Conservation (phyloP, 2,888 invertebrate genomes). For the Stenotaenia linearis region DNA sequence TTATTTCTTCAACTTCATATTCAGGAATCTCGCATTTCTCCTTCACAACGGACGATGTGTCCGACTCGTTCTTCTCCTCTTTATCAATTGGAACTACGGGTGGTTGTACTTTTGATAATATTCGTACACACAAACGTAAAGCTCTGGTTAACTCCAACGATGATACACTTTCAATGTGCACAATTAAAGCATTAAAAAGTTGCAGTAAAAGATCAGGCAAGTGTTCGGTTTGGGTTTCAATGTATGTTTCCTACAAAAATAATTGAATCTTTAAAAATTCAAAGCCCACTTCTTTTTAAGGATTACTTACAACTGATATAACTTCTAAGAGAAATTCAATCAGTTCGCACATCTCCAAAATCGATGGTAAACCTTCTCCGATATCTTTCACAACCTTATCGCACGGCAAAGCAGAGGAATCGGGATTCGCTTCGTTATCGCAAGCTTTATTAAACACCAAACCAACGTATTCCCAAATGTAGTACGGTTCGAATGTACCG, state of each 20-base stretch:
- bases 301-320: slow-evolving; percentile 53
- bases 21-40: neutral
- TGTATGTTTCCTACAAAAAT: slow-evolving; percentile 59
- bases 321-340: slow-evolving; percentile 70
- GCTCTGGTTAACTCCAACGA: slow-evolving; percentile 61
- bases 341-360: slow-evolving; percentile 63
- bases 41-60: neutral
- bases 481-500: slow-evolving; percentile 74
- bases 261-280: neutral
- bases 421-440: slow-evolving; percentile 29
- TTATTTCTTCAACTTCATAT: neutral
- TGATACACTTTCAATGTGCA: slow-evolving; percentile 54
- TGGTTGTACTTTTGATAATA: slow-evolving; percentile 68
- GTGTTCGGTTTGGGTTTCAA: slow-evolving; percentile 70
- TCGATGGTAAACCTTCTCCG: slow-evolving; percentile 49
- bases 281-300: too few relatives aligned
- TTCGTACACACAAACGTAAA: slow-evolving; percentile 64
- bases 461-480: slow-evolving; percentile 72
- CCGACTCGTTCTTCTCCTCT: neutral
- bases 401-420: neutral
- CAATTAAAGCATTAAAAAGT: slow-evolving; percentile 58
- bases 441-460: slow-evolving; percentile 46
- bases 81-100: slow-evolving; percentile 30
- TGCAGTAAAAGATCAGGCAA: slow-evolving; percentile 68
- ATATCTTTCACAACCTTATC: slow-evolving; percentile 51